Percentiles rank a stretch among this genome's conserved stretches.
Evolutionary conservation across 2,797 vertebrate species (phyloP).

Genomic region (Bovichtus variegatus): DNA sequence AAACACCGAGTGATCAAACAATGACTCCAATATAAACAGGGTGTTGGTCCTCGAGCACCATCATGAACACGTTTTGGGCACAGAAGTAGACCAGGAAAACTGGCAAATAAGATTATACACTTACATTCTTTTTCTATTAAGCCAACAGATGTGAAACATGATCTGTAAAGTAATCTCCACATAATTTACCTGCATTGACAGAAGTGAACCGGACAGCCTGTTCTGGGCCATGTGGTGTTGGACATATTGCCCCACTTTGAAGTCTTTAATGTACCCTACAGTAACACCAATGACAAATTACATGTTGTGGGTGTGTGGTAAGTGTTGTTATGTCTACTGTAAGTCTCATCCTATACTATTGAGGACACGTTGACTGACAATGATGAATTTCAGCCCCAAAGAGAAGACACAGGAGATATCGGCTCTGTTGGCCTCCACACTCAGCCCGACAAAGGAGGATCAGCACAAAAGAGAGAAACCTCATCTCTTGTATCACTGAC

Average conservation of each 20-base stretch:
- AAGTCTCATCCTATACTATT: constrained; percentile 9
- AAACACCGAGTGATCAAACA: constrained; percentile 21
- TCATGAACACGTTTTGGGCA: constrained; percentile 5
- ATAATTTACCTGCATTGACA: constrained; percentile 28
- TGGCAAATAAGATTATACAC: constrained; percentile 1
- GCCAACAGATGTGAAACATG: constrained; percentile 6
- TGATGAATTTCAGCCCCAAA: constrained; percentile 46
- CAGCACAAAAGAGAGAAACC: constrained; percentile 58
- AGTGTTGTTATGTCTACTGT: constrained; percentile 46
- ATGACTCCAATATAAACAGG: constrained; percentile 1
- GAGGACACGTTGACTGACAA: constrained; percentile 33
- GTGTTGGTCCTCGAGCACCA: neutral
- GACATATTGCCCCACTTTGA: constrained; percentile 34
- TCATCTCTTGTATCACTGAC: constrained; percentile 34
- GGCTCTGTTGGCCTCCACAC: constrained; percentile 23
- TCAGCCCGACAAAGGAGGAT: constrained; percentile 44
- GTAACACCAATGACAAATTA: constrained; percentile 51
- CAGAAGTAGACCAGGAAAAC: neutral
- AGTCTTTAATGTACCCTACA: constrained; percentile 10
- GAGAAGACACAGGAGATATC: constrained; percentile 29
- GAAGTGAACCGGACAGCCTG: neutral
- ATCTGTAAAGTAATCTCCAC: constrained; percentile 17
- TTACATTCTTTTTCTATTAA: neutral
- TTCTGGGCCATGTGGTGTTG: neutral
- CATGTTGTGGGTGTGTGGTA: constrained; percentile 50